Evolutionary conservation across 2,797 vertebrate genomes (phyloP).

Genomic region (Valencia hispanica): DNA sequence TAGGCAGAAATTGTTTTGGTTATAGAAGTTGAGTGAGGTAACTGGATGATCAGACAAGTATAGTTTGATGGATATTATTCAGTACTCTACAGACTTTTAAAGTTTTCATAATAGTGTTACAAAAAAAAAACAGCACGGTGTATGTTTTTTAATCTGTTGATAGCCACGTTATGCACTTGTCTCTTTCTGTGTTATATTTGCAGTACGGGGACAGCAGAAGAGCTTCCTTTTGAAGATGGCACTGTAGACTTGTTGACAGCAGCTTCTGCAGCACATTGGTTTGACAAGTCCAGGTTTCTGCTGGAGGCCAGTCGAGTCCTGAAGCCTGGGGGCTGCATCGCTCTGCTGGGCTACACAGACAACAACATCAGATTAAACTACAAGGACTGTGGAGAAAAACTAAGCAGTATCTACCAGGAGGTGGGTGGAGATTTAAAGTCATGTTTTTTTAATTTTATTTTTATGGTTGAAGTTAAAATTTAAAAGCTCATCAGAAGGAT

Average conservation of each 20-base stretch:
- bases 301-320: slow-evolving; percentile 73
- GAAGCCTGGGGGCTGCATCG: slow-evolving; percentile 76
- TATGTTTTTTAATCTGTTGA: neutral
- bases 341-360: slow-evolving; percentile 65
- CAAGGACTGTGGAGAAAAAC: slow-evolving; percentile 65
- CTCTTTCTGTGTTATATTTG: slow-evolving; percentile 4
- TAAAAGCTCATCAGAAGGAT: neutral
- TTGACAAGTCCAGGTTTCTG: slow-evolving; percentile 69
- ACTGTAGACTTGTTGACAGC: slow-evolving; percentile 79
- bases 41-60: neutral
- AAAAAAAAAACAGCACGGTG: too few relatives aligned
- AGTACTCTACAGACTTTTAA: too few relatives aligned
- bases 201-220: slow-evolving; percentile 75
- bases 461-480: neutral
- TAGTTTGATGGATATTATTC: neutral
- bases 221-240: slow-evolving; percentile 70
- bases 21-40: neutral
- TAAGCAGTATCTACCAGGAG: slow-evolving; percentile 65
- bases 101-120: too few relatives aligned
- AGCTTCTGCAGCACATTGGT: slow-evolving; percentile 79
- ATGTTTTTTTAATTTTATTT: too few relatives aligned
- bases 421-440: slow-evolving; percentile 33
- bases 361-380: slow-evolving; percentile 31
- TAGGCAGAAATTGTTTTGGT: neutral
- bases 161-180: neutral